Evolutionary conservation across 1,140 invertebrate species (phyloP), one percentile per base, ranked within the genome.

Genomic region (Anastatus disparis): DNA sequence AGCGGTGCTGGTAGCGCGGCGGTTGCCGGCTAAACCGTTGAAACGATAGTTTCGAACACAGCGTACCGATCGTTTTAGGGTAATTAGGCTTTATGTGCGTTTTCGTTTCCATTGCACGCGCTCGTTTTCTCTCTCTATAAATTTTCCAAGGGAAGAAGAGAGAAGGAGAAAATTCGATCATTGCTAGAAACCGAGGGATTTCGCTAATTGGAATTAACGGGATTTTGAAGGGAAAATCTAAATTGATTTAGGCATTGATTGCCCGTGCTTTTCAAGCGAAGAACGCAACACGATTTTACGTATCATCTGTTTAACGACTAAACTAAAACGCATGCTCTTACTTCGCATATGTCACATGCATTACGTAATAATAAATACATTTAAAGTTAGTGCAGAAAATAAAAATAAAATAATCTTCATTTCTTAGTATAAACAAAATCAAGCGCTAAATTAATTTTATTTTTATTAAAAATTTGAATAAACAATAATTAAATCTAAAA

Each of bases 171-270:
- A n/a, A 50, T 17, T 38, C 24, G 65, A 35, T 50, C 29, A n/a
- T 3, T 8, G 20, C 12, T 40, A 29, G 24, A 12, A 24, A 29
- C 26, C 12, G 12, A 7, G 55, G 75, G 75, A 81, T 78, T 79
- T 73, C 67, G 72, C 76, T 79, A 76, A 78, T 77, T 78, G 74
- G 75, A 75, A 80, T 80, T 79, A 79, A 76, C 76, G 73, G 70
- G 72, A 70, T 74, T 35, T 71, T 55, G 58, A 44, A 68, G 63
- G 62, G 65, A 70, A n/a, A n/a, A 74, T 77, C 75, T 55, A 68
- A 75, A 76, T 73, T 73, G 78, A 77, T 77, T 77, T 71, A 69
- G 44, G 58, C 72, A 68, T 53, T 56, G 69, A 71, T 72, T 73
- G 59, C 50, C n/a, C 53, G 56, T 44, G 44, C 67, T 63, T 74